phyloP scores from a whole-genome alignment of 1,140 invertebrate genomes.

The Micrasema minimum region DNA sequence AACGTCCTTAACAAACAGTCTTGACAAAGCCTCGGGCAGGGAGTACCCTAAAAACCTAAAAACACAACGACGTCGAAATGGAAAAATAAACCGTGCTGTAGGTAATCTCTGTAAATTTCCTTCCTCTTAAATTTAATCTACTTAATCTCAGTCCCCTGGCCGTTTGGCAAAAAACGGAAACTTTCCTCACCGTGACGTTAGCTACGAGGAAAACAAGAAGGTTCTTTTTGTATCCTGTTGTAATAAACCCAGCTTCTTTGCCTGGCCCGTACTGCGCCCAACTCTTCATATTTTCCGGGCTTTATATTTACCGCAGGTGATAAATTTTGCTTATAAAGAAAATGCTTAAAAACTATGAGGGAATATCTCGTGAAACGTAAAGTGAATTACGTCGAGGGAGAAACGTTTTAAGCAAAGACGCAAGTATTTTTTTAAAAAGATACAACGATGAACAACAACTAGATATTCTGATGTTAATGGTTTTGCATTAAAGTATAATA shows the following conservation, averaged over 20 bases:
- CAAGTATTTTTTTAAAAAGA: too few relatives aligned
- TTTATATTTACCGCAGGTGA: slow-evolving; percentile 3
- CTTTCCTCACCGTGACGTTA: too few relatives aligned
- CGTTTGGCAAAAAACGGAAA: background rate
- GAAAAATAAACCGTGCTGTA: slow-evolving; percentile 25
- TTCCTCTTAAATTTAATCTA: too few relatives aligned
- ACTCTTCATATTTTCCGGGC: slow-evolving; percentile 4
- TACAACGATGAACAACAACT: too few relatives aligned
- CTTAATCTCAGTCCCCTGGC: background rate
- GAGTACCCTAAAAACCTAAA: background rate
- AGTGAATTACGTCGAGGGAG: slow-evolving; percentile 12
- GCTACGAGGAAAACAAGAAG: too few relatives aligned
- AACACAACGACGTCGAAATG: slow-evolving; percentile 17
- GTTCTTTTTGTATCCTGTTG: too few relatives aligned
- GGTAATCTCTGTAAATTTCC: slow-evolving; percentile 16
- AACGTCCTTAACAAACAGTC: slow-evolving; percentile 23
- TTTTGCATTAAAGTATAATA: too few relatives aligned
- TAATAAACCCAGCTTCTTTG: background rate
- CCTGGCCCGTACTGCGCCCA: background rate
- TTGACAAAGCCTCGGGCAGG: slow-evolving; percentile 11
- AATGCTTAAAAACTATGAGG: slow-evolving; percentile 17
- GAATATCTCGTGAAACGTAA: slow-evolving; percentile 17
- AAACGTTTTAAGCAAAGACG: slow-evolving; percentile 1
- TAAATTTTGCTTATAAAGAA: slow-evolving; percentile 27
- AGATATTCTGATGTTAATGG: too few relatives aligned